These are phyloP conservation scores for Drosophila paramelanica DNA, from an alignment of 2,888 invertebrate species.

Conservation along the genomic window DNA sequence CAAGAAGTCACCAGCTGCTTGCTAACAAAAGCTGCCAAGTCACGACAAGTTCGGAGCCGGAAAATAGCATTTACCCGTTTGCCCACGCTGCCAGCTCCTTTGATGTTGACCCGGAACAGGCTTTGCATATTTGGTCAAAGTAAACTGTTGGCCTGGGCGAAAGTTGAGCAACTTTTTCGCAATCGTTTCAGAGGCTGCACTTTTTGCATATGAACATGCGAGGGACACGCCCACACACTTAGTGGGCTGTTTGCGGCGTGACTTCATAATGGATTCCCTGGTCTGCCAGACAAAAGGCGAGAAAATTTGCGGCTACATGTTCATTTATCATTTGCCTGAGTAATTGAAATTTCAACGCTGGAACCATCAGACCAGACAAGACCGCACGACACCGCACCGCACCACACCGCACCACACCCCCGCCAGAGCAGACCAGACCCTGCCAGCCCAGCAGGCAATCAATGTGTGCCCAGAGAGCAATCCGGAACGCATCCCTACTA, in stretches of 20 bases:
- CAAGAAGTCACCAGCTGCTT: conserved; percentile 32
- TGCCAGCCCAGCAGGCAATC: conserved; percentile 40
- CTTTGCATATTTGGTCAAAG: conserved; percentile 56
- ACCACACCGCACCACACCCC: not conserved
- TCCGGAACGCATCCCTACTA: conserved; percentile 43
- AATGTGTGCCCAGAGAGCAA: conserved; percentile 44
- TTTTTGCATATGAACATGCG: conserved; percentile 38
- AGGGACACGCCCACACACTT: conserved; percentile 75
- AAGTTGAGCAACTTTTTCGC: conserved; percentile 52
- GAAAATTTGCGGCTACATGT: conserved; percentile 79
- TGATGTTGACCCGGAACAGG: conserved; percentile 25
- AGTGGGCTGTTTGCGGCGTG: conserved; percentile 69
- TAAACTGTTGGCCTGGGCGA: conserved; percentile 32
- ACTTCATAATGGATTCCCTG: conserved; percentile 73
- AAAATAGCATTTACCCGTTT: conserved; percentile 65
- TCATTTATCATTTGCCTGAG: conserved; percentile 79
- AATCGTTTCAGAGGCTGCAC: conserved; percentile 63
- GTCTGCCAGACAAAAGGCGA: conserved; percentile 65
- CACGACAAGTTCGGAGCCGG: conserved; percentile 65
- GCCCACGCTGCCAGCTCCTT: conserved; percentile 1
- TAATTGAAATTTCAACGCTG: conserved; percentile 77
- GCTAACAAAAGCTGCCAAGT: conserved; percentile 61
- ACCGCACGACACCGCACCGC: conserved; percentile 1
- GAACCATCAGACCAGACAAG: conserved; percentile 42
- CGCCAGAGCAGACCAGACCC: conserved; percentile 2